Evolutionary conservation across 2,797 vertebrate genomes (phyloP).

Genomic region (Tamandua tetradactyla): DNA sequence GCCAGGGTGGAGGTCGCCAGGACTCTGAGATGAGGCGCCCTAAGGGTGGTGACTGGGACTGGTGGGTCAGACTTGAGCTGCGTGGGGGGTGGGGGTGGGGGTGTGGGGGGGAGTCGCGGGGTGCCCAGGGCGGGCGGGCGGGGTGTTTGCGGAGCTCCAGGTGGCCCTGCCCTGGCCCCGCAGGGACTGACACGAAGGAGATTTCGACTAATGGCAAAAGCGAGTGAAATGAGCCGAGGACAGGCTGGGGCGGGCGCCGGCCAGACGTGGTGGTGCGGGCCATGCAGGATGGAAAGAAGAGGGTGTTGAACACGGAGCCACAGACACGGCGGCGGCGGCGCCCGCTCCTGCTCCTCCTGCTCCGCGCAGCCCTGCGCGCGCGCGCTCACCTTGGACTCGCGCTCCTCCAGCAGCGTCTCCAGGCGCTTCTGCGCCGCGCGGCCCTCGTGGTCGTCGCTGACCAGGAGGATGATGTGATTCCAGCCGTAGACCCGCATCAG

Average conservation of each 20-base stretch:
- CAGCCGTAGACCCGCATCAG: slow-evolving; percentile 99
- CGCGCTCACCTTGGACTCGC: slow-evolving; percentile 97
- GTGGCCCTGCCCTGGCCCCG: slow-evolving; percentile 93
- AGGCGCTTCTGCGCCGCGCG: slow-evolving; percentile 98
- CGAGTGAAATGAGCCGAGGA: slow-evolving; percentile 98
- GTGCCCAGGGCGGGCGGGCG: slow-evolving; percentile 59
- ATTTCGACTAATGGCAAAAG: slow-evolving; percentile 96
- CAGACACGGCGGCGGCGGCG: slow-evolving; percentile 87
- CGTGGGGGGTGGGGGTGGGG: too few species aligned
- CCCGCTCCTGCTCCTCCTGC: not conserved
- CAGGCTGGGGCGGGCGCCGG: slow-evolving; percentile 97
- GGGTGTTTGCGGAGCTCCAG: slow-evolving; percentile 96
- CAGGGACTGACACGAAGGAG: slow-evolving; percentile 95
- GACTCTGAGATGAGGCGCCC: not conserved
- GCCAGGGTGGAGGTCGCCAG: accelerated
- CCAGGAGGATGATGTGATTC: slow-evolving; percentile 98
- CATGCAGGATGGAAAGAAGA: slow-evolving; percentile 98
- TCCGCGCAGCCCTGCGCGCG: not conserved
- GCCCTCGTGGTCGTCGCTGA: slow-evolving; percentile 98
- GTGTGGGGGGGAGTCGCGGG: not conserved
- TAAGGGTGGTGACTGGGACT: not conserved
- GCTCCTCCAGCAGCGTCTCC: slow-evolving; percentile 98
- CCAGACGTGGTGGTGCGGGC: slow-evolving; percentile 97
- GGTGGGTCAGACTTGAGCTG: not conserved
- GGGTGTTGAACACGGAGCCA: slow-evolving; percentile 94